Base-by-base conservation (phyloP, 2,888 invertebrate genomes). In the Scaptomyza polygonia region DNA sequence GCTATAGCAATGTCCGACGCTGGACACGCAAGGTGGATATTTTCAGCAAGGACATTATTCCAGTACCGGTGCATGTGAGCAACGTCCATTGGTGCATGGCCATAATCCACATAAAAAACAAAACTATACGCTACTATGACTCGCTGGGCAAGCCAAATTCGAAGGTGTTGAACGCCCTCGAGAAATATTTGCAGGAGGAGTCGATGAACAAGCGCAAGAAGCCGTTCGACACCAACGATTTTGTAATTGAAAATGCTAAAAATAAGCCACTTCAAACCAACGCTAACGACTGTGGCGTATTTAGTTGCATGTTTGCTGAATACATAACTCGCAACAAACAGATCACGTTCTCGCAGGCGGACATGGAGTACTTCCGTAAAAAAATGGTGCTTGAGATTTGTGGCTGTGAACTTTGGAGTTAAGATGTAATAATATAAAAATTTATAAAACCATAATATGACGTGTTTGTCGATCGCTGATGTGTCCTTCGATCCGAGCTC, bases 281-380 rank as follows among this genome's bases (percentile, higher is more conserved):
- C 92, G 98, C 98, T 57, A 97, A 97, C 90, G 99, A 99, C 92
- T 99, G 99, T 91, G 99, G 99, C 7, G 97, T 99, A 93, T 99
- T 99, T 92, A 94, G 98, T 21, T 98, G 98, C 91, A 98, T 97
- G 90, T 99, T 97, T 93, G 99, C 99, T 0, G 99, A 99, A 91
- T 98, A 96, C 92, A 92, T 96, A 30, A 93, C 95, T 0, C 94
- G 98, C 48, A 93, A 95, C 89, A 95, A 95, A 9, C 93, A 94
- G 44, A 95, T 98, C 77, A 94, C 94, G 1, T 99, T 99, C 92
- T 93, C 94, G 4, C 99, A 99, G 93, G 93, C 95, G 47, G 94
- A 99, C 92, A 99, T 99, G 98, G 97, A 97, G 2, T 97, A 97
- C 90, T 96, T 98, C 90, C 93, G 99, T 27, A 93, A 95, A 64